Percentiles rank a stretch among this genome's conserved stretches.
phyloP scores from a whole-genome alignment of 2,888 invertebrate species.

The Nasonovia ribisnigri region DNA sequence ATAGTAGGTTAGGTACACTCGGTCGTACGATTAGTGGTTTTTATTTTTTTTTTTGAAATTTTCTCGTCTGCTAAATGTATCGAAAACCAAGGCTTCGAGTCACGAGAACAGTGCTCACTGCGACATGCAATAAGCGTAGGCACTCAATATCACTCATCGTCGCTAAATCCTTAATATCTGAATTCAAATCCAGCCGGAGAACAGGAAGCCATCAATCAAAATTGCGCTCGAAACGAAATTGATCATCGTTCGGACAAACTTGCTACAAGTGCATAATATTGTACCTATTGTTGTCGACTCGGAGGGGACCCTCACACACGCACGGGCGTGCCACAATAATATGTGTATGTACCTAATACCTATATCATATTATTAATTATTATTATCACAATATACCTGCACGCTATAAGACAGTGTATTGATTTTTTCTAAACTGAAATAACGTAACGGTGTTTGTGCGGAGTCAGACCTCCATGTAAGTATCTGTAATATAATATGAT shows the following conservation, averaged over 20 bases:
- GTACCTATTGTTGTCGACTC: neutral
- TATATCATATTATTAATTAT: neutral
- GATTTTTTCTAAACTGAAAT: neutral
- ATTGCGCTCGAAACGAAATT: conserved; percentile 38
- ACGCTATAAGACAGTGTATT: neutral
- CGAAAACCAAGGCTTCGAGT: neutral
- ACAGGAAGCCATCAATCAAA: conserved; percentile 62
- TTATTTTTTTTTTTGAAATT: neutral
- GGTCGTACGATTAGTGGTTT: neutral
- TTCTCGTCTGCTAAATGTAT: neutral
- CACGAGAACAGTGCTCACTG: neutral
- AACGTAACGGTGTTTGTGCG: neutral
- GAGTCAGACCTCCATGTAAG: neutral
- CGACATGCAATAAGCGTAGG: neutral
- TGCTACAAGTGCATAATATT: conserved; percentile 17
- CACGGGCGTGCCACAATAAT: too few species aligned
- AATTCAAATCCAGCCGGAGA: conserved; percentile 28
- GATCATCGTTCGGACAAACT: conserved; percentile 52
- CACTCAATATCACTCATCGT: neutral
- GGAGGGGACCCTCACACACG: neutral
- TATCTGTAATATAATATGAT: neutral
- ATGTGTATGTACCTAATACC: neutral
- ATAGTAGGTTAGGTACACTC: neutral
- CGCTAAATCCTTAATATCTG: neutral
- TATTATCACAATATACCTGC: neutral